Percentiles rank a stretch among this genome's conserved stretches.
phyloP scores from a whole-genome alignment of 2,888 invertebrate species.

The Colostygia pectinataria region DNA sequence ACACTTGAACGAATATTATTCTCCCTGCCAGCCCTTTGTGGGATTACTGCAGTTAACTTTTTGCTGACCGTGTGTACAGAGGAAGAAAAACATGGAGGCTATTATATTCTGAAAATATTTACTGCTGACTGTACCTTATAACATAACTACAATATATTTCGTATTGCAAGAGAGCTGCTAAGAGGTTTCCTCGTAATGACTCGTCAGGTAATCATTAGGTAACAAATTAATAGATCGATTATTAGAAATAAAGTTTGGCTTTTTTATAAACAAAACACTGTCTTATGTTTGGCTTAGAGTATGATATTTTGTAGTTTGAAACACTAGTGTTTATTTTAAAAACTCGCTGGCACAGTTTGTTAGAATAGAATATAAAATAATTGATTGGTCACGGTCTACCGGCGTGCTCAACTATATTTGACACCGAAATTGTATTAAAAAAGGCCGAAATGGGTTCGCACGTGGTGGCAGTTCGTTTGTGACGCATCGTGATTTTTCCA shows the following conservation, averaged over 20 bases:
- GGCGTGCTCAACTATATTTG: slow-evolving; percentile 15
- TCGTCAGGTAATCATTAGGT: too few species aligned
- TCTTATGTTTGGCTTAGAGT: too few species aligned
- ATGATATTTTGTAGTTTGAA: too few species aligned
- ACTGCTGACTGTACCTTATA: too few species aligned
- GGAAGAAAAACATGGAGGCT: slow-evolving; percentile 14
- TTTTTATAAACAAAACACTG: too few species aligned
- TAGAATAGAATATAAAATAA: not conserved
- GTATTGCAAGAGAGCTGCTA: too few species aligned
- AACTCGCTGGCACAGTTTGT: not conserved
- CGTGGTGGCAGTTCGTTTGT: slow-evolving; percentile 16
- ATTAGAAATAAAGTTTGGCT: too few species aligned
- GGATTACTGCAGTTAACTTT: slow-evolving; percentile 28
- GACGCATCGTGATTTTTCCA: slow-evolving; percentile 23
- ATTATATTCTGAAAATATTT: slow-evolving; percentile 6
- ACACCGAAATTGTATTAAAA: slow-evolving; percentile 19
- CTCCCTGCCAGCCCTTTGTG: slow-evolving; percentile 29
- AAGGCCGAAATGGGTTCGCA: slow-evolving; percentile 10
- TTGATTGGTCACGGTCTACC: slow-evolving; percentile 12
- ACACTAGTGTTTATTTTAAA: too few species aligned
- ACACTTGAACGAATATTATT: slow-evolving; percentile 32
- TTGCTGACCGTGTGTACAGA: slow-evolving; percentile 20
- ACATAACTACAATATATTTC: too few species aligned
- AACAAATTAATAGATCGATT: too few species aligned
- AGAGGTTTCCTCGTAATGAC: too few species aligned